phyloP scores from a whole-genome alignment of 2,797 vertebrate species.

The Brotula barbata region DNA sequence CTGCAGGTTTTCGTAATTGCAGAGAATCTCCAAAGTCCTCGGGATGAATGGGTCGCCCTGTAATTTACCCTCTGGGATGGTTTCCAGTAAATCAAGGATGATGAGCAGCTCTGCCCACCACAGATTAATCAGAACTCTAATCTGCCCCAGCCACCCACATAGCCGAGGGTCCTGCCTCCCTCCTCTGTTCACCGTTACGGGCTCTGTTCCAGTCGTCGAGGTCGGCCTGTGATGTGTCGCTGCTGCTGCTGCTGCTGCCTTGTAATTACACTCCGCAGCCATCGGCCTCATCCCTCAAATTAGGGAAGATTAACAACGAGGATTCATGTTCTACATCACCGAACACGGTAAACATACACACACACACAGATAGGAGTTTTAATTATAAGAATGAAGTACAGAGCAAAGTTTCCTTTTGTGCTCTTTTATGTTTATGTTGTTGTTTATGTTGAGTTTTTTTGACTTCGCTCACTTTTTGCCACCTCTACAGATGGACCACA shows the following conservation, averaged over 20 bases:
- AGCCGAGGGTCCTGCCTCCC: conserved; percentile 9
- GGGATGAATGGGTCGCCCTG: conserved; percentile 14
- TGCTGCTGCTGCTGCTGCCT: conserved; percentile 21
- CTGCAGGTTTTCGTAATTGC: conserved; percentile 26
- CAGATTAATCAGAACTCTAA: conserved; percentile 36
- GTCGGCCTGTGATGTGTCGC: conserved; percentile 4
- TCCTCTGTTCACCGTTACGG: background rate
- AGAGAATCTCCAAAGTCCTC: conserved; percentile 16
- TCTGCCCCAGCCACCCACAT: conserved; percentile 48
- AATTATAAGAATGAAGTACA: background rate
- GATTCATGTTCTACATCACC: conserved; percentile 34
- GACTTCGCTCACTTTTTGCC: too few relatives aligned
- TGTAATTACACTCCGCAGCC: conserved; percentile 47
- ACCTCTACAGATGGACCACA: too few relatives aligned
- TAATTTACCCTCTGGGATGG: conserved; percentile 36
- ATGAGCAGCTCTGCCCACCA: conserved; percentile 14
- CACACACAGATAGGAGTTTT: background rate
- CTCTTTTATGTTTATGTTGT: too few relatives aligned
- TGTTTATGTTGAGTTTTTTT: too few relatives aligned
- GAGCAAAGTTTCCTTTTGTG: background rate
- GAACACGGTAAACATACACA: conserved; percentile 16
- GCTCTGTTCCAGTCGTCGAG: conserved; percentile 17
- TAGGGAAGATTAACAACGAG: conserved; percentile 30
- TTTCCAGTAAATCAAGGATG: conserved; percentile 29
- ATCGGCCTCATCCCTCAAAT: conserved; percentile 43